Percentiles rank a stretch among this genome's conserved stretches.
These are phyloP conservation scores for Sandelia bainsii DNA, from an alignment of 2,797 vertebrate species.

Conservation along the genomic window DNA sequence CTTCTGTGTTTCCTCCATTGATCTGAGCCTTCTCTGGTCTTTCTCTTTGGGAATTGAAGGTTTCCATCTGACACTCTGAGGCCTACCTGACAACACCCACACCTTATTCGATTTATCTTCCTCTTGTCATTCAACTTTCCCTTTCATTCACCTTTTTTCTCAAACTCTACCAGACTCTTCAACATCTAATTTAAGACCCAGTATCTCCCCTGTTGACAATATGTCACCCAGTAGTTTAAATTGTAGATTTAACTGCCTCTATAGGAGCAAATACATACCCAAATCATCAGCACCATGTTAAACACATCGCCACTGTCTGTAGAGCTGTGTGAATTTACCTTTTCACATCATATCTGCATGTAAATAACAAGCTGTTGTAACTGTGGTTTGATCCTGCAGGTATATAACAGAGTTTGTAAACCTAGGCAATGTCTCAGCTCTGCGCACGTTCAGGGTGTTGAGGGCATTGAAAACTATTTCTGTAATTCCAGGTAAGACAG, in stretches of 20 bases:
- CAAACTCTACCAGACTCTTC: constrained; percentile 40
- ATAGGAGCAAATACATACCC: background rate
- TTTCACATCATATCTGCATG: constrained; percentile 59
- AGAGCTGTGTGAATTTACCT: constrained; percentile 33
- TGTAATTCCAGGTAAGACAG: constrained; percentile 96
- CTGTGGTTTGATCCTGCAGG: constrained; percentile 99
- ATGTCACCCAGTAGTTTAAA: background rate
- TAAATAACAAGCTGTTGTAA: constrained; percentile 88
- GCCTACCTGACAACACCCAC: constrained; percentile 46
- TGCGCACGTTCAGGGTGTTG: constrained; percentile 97
- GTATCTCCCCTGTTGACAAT: constrained; percentile 2
- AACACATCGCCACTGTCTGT: constrained; percentile 22
- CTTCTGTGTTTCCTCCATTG: constrained; percentile 54
- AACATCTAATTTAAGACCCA: constrained; percentile 43
- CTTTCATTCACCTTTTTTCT: constrained; percentile 41
- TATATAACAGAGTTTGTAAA: constrained; percentile 99
- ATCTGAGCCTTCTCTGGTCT: constrained; percentile 59
- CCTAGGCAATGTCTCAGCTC: constrained; percentile 99
- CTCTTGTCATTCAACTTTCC: constrained; percentile 41
- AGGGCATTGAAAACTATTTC: constrained; percentile 99
- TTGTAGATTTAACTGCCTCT: constrained; percentile 18
- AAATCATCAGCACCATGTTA: constrained; percentile 12
- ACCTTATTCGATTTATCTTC: constrained; percentile 49
- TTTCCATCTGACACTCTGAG: constrained; percentile 55
- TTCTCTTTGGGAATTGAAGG: constrained; percentile 68